Conservation (phyloP, 2,797 vertebrate genomes). For the Tympanoctomys barrerae region DNA sequence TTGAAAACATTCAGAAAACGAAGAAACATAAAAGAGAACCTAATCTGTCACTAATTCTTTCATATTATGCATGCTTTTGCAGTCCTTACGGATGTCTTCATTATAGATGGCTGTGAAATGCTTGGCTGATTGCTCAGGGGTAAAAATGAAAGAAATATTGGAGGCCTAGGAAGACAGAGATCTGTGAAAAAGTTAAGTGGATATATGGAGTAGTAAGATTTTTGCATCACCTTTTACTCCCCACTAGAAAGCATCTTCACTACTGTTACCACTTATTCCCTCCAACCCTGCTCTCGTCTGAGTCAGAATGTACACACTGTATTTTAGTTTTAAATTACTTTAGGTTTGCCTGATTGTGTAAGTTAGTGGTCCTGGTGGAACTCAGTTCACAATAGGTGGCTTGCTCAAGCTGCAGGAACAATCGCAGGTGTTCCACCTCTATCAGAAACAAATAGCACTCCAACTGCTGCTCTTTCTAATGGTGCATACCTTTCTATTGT, state of each 20-base stretch:
- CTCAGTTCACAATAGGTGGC: not conserved
- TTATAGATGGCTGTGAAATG: not conserved
- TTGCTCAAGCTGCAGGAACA: not conserved
- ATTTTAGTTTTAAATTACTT: not conserved
- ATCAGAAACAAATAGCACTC: not conserved
- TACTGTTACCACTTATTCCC: not conserved
- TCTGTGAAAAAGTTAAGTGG: not conserved
- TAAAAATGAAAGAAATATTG: not conserved
- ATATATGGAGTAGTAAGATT: not conserved
- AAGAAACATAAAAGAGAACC: not conserved
- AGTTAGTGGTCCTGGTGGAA: not conserved
- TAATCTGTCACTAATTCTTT: not conserved
- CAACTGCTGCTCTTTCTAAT: not conserved
- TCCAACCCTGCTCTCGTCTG: no score
- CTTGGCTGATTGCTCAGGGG: not conserved
- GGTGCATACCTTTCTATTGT: not conserved
- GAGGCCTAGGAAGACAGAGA: not conserved
- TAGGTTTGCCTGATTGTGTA: not conserved
- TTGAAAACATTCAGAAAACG: not conserved
- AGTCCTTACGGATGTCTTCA: no score
- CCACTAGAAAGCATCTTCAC: not conserved
- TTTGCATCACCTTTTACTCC: not conserved
- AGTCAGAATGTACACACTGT: not conserved
- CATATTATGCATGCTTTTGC: not conserved
- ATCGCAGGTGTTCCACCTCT: not conserved